Evolutionary conservation across 2,113 vertebrate genomes (phyloP).

Genomic region (Rhombomys opimus): DNA sequence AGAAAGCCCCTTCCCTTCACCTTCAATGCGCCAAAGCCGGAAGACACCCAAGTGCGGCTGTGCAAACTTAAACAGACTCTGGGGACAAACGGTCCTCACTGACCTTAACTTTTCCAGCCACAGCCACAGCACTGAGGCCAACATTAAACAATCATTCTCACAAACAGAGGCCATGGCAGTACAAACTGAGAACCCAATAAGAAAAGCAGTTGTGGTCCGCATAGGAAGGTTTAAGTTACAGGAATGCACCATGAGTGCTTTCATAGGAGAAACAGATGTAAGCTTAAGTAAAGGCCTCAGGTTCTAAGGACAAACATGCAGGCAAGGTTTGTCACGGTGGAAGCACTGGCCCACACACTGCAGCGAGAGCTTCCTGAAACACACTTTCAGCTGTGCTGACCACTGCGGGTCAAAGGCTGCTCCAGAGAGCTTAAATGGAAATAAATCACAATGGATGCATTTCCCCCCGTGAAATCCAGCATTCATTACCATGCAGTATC

Average conservation of each 20-base stretch:
- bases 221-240: background rate
- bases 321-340: background rate
- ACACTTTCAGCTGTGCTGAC: background rate
- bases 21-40: background rate
- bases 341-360: background rate
- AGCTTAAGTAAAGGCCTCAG: background rate
- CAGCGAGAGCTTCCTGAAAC: background rate
- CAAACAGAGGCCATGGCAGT: fast-evolving
- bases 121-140: background rate
- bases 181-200: background rate
- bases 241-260: background rate
- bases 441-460: background rate
- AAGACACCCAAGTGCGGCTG: background rate
- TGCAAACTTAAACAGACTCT: background rate
- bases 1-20: background rate
- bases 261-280: background rate
- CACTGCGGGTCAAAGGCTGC: background rate
- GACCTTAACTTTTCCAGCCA: background rate
- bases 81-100: fast-evolving
- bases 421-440: background rate
- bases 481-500: background rate
- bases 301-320: background rate
- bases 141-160: background rate
- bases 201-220: background rate
- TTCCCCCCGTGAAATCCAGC: background rate